These are phyloP conservation scores for Anthopleura sola DNA, from an alignment of 64 coral and sea anemone species.

Conservation along the genomic window DNA sequence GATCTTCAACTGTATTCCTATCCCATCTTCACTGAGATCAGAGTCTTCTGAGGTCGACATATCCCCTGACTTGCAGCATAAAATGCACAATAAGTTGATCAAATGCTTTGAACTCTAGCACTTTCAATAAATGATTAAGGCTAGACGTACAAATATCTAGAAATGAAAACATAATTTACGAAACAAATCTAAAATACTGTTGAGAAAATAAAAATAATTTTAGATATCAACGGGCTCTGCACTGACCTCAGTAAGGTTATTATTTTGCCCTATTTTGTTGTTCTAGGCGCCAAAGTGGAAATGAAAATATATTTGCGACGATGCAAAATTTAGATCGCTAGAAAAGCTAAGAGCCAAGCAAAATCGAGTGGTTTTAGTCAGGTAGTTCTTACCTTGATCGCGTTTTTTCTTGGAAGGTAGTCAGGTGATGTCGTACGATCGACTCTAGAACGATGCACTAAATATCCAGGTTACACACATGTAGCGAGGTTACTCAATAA, in stretches of 20 bases:
- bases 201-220: too few species aligned
- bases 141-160: too few species aligned
- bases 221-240: too few species aligned
- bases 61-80: not conserved
- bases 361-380: not conserved
- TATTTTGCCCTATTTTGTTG: too few species aligned
- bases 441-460: too few species aligned
- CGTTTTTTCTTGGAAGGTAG: not conserved
- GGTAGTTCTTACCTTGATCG: not conserved
- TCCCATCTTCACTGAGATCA: slow-evolving; percentile 60
- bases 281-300: too few species aligned
- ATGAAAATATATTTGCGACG: not conserved
- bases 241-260: too few species aligned
- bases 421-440: not conserved
- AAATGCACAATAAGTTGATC: not conserved
- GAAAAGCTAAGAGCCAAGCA: not conserved
- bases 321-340: not conserved
- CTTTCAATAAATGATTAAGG: too few species aligned
- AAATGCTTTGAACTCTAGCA: not conserved
- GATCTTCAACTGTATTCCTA: slow-evolving; percentile 43
- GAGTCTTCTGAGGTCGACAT: slow-evolving; percentile 66
- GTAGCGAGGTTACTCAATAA: too few species aligned
- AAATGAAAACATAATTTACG: too few species aligned
- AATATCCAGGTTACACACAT: too few species aligned
- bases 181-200: too few species aligned